Evolutionary conservation across 2,113 vertebrate species (phyloP).

Genomic region (Podarcis muralis): DNA sequence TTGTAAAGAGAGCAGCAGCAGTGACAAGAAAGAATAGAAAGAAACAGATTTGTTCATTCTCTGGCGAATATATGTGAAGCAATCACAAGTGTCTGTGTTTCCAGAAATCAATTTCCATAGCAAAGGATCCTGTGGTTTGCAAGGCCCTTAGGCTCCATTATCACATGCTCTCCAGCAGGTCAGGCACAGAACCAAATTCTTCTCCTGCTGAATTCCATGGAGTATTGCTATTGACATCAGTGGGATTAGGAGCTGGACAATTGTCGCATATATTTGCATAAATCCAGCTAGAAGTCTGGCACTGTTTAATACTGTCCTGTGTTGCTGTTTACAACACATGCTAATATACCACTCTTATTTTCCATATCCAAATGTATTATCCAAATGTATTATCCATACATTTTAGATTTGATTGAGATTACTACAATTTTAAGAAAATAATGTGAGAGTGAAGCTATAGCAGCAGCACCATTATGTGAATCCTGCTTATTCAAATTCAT

Average conservation of each 20-base stretch:
- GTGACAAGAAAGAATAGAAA: neutral
- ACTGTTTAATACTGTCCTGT: neutral
- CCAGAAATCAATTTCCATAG: constrained; percentile 26
- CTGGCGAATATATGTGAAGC: constrained; percentile 10
- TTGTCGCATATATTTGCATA: constrained; percentile 8
- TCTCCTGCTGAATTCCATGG: neutral
- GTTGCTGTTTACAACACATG: neutral
- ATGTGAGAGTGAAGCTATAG: neutral
- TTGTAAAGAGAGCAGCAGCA: neutral
- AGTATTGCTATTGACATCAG: constrained; percentile 21
- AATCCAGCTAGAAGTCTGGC: neutral
- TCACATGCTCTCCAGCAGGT: neutral
- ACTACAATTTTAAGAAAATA: neutral
- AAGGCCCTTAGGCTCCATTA: constrained; percentile 5
- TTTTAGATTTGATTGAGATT: neutral
- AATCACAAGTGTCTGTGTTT: neutral
- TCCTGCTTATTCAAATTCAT: neutral
- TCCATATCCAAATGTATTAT: neutral
- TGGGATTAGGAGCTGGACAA: neutral
- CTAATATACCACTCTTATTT: neutral
- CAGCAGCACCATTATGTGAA: neutral
- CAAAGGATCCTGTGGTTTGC: constrained; percentile 13
- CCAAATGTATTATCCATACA: neutral
- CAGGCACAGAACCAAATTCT: constrained; percentile 3
- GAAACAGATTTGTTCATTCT: constrained; percentile 1